phyloP scores from a whole-genome alignment of 2,888 invertebrate species.

The Sarcophaga rosellei region DNA sequence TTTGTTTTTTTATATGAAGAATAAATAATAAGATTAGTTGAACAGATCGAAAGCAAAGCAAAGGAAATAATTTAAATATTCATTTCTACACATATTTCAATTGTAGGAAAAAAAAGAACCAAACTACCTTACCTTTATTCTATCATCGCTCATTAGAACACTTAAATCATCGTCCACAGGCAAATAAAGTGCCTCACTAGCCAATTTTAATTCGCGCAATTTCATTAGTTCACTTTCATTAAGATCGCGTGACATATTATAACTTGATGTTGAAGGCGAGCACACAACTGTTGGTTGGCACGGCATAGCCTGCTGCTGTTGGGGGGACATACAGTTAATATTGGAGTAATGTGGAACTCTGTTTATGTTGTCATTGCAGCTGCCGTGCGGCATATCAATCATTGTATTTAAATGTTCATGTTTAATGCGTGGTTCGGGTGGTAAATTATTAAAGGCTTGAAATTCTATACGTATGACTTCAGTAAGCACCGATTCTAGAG shows the following conservation, averaged over 20 bases:
- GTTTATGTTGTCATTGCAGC: slow-evolving; percentile 4
- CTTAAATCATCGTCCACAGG: slow-evolving; percentile 92
- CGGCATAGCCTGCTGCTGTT: slow-evolving; percentile 64
- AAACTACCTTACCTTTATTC: slow-evolving; percentile 82
- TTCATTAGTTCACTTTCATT: slow-evolving; percentile 92
- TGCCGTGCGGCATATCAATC: slow-evolving; percentile 19
- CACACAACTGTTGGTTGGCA: slow-evolving; percentile 72
- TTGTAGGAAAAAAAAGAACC: slow-evolving; percentile 52
- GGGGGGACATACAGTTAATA: slow-evolving; percentile 53
- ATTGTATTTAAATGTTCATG: slow-evolving; percentile 73
- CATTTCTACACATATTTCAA: neutral
- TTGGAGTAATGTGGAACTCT: slow-evolving; percentile 49
- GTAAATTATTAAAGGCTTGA: slow-evolving; percentile 83
- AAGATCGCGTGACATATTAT: slow-evolving; percentile 82
- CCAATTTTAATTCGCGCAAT: slow-evolving; percentile 91
- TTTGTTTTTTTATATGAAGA: no score
- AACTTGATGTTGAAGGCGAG: slow-evolving; percentile 73
- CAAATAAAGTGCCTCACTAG: slow-evolving; percentile 91
- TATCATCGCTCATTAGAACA: slow-evolving; percentile 85
- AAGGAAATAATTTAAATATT: neutral
- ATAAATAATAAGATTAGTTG: no score
- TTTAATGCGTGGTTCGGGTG: slow-evolving; percentile 73
- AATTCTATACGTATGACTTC: slow-evolving; percentile 94
- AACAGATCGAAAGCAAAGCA: neutral
- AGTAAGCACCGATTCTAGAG: slow-evolving; percentile 91